These are phyloP conservation scores for Capreolus pygargus DNA, from an alignment of 2,113 vertebrate genomes.

Conservation along the genomic window DNA sequence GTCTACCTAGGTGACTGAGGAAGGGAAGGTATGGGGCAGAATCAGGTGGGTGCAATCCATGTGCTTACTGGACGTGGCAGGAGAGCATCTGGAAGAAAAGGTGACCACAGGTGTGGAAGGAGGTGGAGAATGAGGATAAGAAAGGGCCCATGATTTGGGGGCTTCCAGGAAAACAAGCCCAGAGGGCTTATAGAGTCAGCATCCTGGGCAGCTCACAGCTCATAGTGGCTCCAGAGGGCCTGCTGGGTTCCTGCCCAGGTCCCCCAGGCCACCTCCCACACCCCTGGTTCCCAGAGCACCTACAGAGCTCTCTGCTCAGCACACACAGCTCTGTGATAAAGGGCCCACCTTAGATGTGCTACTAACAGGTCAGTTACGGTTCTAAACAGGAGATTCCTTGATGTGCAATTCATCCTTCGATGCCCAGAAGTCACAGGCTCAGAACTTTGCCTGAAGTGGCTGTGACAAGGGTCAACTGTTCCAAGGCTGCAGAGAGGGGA, in stretches of 20 bases:
- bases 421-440: not conserved
- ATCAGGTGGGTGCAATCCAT: too few species aligned
- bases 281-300: fast-evolving
- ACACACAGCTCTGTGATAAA: fast-evolving
- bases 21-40: not conserved
- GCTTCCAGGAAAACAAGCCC: not conserved
- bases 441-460: not conserved
- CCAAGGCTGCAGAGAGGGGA: not conserved
- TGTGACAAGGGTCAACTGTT: not conserved
- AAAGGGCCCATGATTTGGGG: not conserved
- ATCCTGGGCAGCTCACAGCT: not conserved
- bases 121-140: not conserved
- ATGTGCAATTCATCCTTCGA: fast-evolving
- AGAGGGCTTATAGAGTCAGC: not conserved
- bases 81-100: not conserved
- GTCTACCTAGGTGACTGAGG: not conserved
- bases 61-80: not conserved
- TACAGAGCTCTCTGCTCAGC: not conserved
- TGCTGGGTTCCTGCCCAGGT: not conserved
- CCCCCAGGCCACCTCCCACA: too few species aligned
- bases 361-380: fast-evolving
- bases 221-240: not conserved
- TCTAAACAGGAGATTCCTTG: too few species aligned
- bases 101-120: not conserved
- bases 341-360: not conserved